A percentile compares a stretch with the other conserved stretches of the same genome.
These are phyloP conservation scores for Habroteleia sp. DNA, from an alignment of 2,888 invertebrate genomes.

Conservation along the genomic window DNA sequence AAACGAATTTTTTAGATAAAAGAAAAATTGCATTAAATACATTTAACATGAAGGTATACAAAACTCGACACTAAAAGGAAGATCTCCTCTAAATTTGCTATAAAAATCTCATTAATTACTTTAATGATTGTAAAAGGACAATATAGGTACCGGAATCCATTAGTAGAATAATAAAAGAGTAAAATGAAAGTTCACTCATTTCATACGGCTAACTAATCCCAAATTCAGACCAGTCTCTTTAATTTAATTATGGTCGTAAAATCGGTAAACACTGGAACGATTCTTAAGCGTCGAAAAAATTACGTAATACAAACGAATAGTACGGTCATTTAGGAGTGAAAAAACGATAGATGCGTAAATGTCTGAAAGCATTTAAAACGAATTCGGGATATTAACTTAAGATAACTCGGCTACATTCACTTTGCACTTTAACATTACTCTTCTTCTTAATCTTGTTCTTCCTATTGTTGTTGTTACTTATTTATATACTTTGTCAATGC, in stretches of 20 bases:
- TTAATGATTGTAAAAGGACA: slow-evolving; percentile 40
- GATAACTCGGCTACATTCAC: slow-evolving; percentile 14
- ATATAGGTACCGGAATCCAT: slow-evolving; percentile 31
- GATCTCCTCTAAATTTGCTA: slow-evolving; percentile 8
- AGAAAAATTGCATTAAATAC: slow-evolving; percentile 8
- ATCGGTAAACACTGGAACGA: slow-evolving; percentile 18
- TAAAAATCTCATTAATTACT: slow-evolving; percentile 46
- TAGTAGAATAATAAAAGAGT: slow-evolving; percentile 40
- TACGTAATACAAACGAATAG: slow-evolving; percentile 24
- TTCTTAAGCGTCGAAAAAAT: slow-evolving; percentile 28
- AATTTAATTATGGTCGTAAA: slow-evolving; percentile 50
- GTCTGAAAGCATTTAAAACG: slow-evolving; percentile 51
- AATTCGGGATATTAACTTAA: slow-evolving; percentile 47
- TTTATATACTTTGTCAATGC: too few species aligned
- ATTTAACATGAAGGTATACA: slow-evolving; percentile 17
- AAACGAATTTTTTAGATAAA: slow-evolving; percentile 1
- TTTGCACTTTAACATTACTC: slow-evolving; percentile 12
- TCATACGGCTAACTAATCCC: slow-evolving; percentile 23
- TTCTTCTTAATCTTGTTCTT: too few species aligned
- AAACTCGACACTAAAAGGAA: slow-evolving; percentile 27
- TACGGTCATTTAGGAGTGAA: slow-evolving; percentile 15
- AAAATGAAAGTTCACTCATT: slow-evolving; percentile 30
- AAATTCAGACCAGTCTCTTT: slow-evolving; percentile 16
- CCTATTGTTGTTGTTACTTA: too few species aligned
- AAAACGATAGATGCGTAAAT: slow-evolving; percentile 29